Percentiles rank a stretch among this genome's conserved stretches.
These are phyloP conservation scores for Thrips palmi DNA, from an alignment of 1,140 invertebrate genomes.

Conservation along the genomic window DNA sequence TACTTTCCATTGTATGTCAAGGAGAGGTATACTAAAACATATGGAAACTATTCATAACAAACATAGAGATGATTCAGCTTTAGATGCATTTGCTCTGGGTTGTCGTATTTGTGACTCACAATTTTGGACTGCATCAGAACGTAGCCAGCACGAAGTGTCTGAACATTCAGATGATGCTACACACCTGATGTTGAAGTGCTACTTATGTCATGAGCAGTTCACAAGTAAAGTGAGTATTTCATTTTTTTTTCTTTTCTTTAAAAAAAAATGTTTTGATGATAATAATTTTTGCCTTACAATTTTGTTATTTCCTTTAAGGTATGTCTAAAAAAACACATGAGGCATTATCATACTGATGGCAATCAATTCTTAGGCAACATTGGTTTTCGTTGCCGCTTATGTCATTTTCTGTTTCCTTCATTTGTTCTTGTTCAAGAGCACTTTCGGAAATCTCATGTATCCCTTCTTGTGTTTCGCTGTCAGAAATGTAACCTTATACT, in stretches of 20 bases:
- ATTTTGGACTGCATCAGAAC: no score
- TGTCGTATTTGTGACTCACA: no score
- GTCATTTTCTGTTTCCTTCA: slow-evolving; percentile 3
- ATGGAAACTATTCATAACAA: no score
- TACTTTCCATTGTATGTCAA: no score
- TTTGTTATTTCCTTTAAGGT: no score
- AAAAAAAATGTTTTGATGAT: no score
- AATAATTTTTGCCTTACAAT: no score
- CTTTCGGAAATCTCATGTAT: slow-evolving; percentile 11
- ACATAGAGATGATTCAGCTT: no score
- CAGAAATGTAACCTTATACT: slow-evolving; percentile 12
- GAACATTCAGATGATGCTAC: slow-evolving; percentile 12
- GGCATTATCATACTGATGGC: slow-evolving; percentile 8
- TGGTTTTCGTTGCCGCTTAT: slow-evolving; percentile 10
- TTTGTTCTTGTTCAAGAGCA: slow-evolving; percentile 8
- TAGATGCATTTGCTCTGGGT: no score
- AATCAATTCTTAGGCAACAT: slow-evolving; percentile 2
- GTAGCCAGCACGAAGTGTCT: slow-evolving; percentile 11
- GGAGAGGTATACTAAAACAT: no score
- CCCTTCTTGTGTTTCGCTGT: slow-evolving; percentile 14
- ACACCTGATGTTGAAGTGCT: slow-evolving; percentile 11
- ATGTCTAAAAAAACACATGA: slow-evolving; percentile 12
- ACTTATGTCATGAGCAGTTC: slow-evolving; percentile 12
- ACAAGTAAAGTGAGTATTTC: slow-evolving; percentile 11
- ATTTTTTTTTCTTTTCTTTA: slow-evolving; percentile 4